Percentiles rank a stretch among this genome's conserved stretches.
Evolutionary conservation across 2,888 invertebrate genomes (phyloP).

Genomic region (Polylopha cassiicola): DNA sequence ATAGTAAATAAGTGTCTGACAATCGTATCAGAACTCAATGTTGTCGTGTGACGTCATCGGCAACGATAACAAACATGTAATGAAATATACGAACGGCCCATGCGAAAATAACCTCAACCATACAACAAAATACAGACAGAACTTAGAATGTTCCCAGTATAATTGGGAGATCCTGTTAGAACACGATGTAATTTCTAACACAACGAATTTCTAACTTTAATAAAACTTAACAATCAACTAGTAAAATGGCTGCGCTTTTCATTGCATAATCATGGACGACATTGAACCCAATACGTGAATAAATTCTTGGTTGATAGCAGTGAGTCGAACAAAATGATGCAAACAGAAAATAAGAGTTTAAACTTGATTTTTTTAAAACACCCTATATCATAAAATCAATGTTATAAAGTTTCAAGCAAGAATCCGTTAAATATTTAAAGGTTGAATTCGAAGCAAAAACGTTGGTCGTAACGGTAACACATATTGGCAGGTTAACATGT

Average conservation of each 20-base stretch:
- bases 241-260: conserved; percentile 13
- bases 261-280: conserved; percentile 39
- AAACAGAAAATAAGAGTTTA: conserved; percentile 1
- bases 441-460: conserved; percentile 72
- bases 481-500: conserved; percentile 3
- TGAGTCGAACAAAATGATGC: conserved; percentile 13
- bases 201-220: too few species aligned
- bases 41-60: conserved; percentile 15
- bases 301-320: conserved; percentile 10
- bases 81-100: conserved; percentile 6
- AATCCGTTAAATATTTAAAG: conserved; percentile 74
- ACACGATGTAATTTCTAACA: too few species aligned
- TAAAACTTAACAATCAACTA: neutral
- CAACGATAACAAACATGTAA: conserved; percentile 16
- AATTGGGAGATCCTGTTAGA: too few species aligned
- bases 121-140: neutral
- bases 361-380: neutral
- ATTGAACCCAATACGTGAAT: conserved; percentile 30
- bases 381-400: conserved; percentile 3
- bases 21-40: conserved; percentile 2
- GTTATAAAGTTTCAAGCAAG: conserved; percentile 45
- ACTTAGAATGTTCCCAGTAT: too few species aligned
- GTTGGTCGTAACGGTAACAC: conserved; percentile 52
- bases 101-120: conserved; percentile 16
- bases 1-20: neutral